Percentiles rank a stretch among this genome's conserved stretches.
Conservation (phyloP, 2,113 vertebrate species). For the Rallus limicola region DNA sequence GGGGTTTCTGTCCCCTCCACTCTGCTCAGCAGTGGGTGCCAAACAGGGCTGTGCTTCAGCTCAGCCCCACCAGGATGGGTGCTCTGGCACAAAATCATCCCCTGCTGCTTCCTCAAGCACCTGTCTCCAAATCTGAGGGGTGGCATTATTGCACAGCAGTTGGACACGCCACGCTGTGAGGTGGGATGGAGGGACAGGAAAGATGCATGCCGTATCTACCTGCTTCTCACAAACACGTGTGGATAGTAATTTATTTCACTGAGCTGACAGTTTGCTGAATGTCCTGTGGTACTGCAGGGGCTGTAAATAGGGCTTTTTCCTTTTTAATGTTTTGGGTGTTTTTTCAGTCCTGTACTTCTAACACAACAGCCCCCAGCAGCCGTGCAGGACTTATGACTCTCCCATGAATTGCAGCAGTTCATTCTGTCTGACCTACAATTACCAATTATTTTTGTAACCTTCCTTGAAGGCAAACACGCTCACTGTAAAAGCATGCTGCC, state of each 20-base stretch:
- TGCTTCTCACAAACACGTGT: not conserved
- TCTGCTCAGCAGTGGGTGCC: not conserved
- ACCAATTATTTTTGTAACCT: constrained; percentile 60
- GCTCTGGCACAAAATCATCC: not conserved
- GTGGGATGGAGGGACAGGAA: not conserved
- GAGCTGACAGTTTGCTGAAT: not conserved
- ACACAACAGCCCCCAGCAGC: not conserved
- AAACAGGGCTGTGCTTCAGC: not conserved
- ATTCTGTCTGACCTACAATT: constrained; percentile 57
- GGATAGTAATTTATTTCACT: not conserved
- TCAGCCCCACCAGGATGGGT: not conserved
- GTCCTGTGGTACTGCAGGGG: not conserved
- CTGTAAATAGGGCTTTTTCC: constrained; percentile 3
- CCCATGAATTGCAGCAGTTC: constrained; percentile 36
- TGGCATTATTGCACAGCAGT: not conserved
- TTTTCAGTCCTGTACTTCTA: constrained; percentile 11
- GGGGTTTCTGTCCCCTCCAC: not conserved
- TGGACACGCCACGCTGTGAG: rapidly evolving
- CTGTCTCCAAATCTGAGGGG: rapidly evolving
- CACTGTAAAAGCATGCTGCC: constrained; percentile 10
- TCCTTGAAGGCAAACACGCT: constrained; percentile 56
- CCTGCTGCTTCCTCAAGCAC: not conserved
- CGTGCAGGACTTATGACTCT: not conserved
- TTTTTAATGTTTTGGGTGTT: not conserved
- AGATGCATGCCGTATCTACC: rapidly evolving